phyloP scores from a whole-genome alignment of 1,140 invertebrate species.

The Samia ricini region DNA sequence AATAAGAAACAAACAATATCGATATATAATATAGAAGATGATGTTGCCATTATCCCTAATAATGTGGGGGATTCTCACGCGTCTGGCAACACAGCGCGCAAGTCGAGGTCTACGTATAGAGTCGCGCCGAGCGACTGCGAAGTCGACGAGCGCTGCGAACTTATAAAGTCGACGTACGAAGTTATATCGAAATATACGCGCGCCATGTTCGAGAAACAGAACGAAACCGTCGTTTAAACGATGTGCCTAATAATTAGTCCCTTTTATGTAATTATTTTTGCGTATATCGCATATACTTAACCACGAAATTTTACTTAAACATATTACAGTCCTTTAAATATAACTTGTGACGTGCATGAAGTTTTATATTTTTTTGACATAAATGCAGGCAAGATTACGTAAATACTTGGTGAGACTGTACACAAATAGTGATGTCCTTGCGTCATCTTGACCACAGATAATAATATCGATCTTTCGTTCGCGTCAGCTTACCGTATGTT shows the following conservation, averaged over 20 bases:
- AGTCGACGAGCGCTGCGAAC: constrained; percentile 60
- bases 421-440: no score
- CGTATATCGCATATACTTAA: background rate
- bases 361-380: no score
- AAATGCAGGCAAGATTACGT: no score
- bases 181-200: constrained; percentile 68
- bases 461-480: no score
- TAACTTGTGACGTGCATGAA: no score
- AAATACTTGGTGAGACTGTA: no score
- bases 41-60: constrained; percentile 28
- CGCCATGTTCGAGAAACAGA: constrained; percentile 67
- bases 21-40: constrained; percentile 56
- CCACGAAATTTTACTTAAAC: background rate
- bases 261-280: background rate
- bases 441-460: no score
- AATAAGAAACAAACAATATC: constrained; percentile 53
- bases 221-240: constrained; percentile 66
- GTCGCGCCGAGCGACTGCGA: constrained; percentile 58
- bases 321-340: background rate
- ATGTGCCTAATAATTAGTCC: constrained; percentile 35
- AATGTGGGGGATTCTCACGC: constrained; percentile 6
- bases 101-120: constrained; percentile 41
- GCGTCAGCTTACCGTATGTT: no score
- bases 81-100: constrained; percentile 10
- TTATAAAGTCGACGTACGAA: constrained; percentile 69